Evolutionary conservation across 2,888 invertebrate genomes (phyloP).

Genomic region (Drosophila paramelanica): DNA sequence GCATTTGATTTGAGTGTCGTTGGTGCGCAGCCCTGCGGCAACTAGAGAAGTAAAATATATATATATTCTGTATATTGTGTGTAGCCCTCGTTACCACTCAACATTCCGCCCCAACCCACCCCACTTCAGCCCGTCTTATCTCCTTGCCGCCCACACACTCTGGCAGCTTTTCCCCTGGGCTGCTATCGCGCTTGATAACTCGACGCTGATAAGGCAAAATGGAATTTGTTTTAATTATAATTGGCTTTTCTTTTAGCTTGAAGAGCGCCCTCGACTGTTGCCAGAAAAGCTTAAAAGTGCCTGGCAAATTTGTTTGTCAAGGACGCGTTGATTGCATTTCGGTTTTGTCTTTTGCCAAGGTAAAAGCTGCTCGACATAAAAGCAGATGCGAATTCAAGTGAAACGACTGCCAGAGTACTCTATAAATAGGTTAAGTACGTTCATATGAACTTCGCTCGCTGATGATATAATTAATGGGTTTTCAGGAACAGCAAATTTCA

Average conservation of each 20-base stretch:
- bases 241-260: conserved; percentile 49
- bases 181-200: conserved; percentile 37
- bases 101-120: neutral
- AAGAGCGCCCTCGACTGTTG: conserved; percentile 26
- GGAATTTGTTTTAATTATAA: conserved; percentile 68
- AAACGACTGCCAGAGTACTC: neutral
- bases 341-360: conserved; percentile 1
- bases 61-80: conserved; percentile 22
- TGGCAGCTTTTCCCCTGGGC: conserved; percentile 19
- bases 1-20: conserved; percentile 73
- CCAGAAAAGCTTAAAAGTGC: conserved; percentile 23
- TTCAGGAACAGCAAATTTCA: too few species aligned
- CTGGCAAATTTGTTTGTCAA: conserved; percentile 41
- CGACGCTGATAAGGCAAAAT: conserved; percentile 55
- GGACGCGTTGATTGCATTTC: conserved; percentile 46
- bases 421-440: neutral
- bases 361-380: conserved; percentile 20
- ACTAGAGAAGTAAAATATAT: conserved; percentile 24
- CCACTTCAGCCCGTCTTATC: neutral
- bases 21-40: conserved; percentile 43
- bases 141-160: neutral
- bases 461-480: too few species aligned
- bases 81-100: conserved; percentile 13
- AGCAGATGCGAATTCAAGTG: neutral
- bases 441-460: too few species aligned